phyloP scores from a whole-genome alignment of 2,888 invertebrate genomes.

The Drosophila histrio region DNA sequence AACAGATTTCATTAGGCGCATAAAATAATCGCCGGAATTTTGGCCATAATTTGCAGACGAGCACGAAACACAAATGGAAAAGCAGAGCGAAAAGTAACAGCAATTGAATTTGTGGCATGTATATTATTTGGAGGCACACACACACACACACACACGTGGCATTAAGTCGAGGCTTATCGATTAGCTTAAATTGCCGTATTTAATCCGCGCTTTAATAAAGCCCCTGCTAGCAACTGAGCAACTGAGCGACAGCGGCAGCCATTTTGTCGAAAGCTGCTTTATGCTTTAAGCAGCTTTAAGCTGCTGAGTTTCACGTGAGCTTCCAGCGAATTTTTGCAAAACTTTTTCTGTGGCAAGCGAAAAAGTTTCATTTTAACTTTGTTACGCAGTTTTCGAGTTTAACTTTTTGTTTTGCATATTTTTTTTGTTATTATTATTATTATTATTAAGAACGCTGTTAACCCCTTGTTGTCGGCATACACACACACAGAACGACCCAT shows the following conservation, averaged over 20 bases:
- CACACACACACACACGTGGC: constrained; percentile 7
- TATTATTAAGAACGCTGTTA: constrained; percentile 73
- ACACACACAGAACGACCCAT: constrained; percentile 39
- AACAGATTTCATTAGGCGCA: constrained; percentile 61
- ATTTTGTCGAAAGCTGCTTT: constrained; percentile 44
- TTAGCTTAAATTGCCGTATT: constrained; percentile 37
- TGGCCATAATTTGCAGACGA: constrained; percentile 52
- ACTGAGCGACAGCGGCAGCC: constrained; percentile 19
- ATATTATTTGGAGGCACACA: neutral
- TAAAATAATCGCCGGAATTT: constrained; percentile 38
- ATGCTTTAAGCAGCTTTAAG: constrained; percentile 26
- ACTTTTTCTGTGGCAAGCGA: constrained; percentile 19
- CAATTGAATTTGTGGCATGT: constrained; percentile 12
- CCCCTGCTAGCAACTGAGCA: neutral
- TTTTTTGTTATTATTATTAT: neutral
- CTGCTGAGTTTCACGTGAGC: constrained; percentile 19
- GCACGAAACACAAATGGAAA: constrained; percentile 3
- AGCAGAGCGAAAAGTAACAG: neutral
- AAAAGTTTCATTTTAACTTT: constrained; percentile 69
- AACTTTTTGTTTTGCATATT: neutral
- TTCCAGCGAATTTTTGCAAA: constrained; percentile 10
- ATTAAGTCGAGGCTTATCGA: constrained; percentile 42
- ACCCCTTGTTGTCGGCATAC: constrained; percentile 54
- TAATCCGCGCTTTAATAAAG: constrained; percentile 31
- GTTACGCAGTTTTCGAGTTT: constrained; percentile 58